phyloP scores from a whole-genome alignment of 2,888 invertebrate species.

The Brachyptera putata region DNA sequence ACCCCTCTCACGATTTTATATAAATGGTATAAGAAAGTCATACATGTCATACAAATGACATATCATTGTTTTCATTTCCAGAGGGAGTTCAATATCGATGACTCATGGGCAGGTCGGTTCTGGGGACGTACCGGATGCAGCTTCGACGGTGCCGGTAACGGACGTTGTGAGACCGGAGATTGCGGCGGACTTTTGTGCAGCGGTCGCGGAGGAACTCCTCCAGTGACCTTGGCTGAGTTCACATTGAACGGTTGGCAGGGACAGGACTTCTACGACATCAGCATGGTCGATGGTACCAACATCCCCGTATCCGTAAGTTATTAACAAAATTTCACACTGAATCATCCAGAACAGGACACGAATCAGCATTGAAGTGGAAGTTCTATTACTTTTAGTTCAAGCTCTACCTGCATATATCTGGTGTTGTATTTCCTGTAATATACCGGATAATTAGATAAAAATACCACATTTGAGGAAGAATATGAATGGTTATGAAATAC shows the following conservation, averaged over 20 bases:
- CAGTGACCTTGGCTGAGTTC: slow-evolving; percentile 46
- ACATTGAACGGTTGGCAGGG: slow-evolving; percentile 43
- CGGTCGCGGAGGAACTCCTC: slow-evolving; percentile 47
- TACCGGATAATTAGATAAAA: too few relatives aligned
- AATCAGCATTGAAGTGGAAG: too few relatives aligned
- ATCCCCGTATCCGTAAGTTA: slow-evolving; percentile 40
- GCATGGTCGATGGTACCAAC: slow-evolving; percentile 51
- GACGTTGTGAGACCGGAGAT: slow-evolving; percentile 44
- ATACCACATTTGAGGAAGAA: too few relatives aligned
- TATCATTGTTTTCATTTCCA: neutral
- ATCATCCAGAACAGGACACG: too few relatives aligned
- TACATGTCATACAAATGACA: too few relatives aligned
- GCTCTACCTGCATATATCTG: too few relatives aligned
- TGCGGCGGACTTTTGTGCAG: slow-evolving; percentile 45
- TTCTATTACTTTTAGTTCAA: too few relatives aligned
- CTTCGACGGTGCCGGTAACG: slow-evolving; percentile 34
- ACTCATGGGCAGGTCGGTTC: slow-evolving; percentile 45
- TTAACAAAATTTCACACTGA: too few relatives aligned
- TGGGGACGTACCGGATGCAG: slow-evolving; percentile 47
- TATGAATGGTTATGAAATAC: too few relatives aligned
- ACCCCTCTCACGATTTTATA: too few relatives aligned
- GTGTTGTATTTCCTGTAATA: too few relatives aligned
- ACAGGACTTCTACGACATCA: slow-evolving; percentile 49
- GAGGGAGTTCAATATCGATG: slow-evolving; percentile 34
- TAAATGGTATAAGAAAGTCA: too few relatives aligned